Evolutionary conservation across 2,113 vertebrate species (phyloP).

Genomic region (Porphyrio hochstetteri): DNA sequence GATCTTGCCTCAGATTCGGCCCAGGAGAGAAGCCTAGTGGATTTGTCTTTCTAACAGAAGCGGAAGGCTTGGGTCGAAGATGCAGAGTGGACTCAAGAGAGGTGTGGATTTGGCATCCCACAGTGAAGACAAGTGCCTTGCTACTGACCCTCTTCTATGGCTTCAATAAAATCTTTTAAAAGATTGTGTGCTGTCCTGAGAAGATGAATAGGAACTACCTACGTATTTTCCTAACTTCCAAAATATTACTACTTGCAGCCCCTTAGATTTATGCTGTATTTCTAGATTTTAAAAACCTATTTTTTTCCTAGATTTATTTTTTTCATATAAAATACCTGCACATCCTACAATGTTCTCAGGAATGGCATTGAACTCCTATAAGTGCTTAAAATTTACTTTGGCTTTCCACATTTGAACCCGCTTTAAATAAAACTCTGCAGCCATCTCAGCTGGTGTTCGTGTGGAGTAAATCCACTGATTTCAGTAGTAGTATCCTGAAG

Average conservation of each 20-base stretch:
- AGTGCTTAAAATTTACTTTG: neutral
- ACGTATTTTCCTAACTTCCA: neutral
- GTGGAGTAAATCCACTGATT: neutral
- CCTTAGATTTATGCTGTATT: neutral
- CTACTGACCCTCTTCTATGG: neutral
- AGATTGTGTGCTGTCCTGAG: neutral
- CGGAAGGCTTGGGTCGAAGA: neutral
- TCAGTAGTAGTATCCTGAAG: neutral
- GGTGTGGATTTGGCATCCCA: neutral
- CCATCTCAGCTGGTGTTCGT: neutral
- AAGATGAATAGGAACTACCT: neutral
- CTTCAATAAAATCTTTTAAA: neutral
- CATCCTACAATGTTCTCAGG: neutral
- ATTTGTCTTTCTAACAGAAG: neutral
- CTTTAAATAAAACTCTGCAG: neutral
- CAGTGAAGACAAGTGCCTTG: neutral
- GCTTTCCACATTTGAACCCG: neutral
- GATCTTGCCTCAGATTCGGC: neutral
- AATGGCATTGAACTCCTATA: neutral
- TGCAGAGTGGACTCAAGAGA: neutral
- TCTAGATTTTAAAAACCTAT: neutral
- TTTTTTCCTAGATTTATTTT: neutral
- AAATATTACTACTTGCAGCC: neutral
- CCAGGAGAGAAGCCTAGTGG: neutral
- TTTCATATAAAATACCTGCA: neutral